Percentiles rank a stretch among this genome's conserved stretches.
phyloP scores from a whole-genome alignment of 1,140 invertebrate genomes.

The Lerema accius region DNA sequence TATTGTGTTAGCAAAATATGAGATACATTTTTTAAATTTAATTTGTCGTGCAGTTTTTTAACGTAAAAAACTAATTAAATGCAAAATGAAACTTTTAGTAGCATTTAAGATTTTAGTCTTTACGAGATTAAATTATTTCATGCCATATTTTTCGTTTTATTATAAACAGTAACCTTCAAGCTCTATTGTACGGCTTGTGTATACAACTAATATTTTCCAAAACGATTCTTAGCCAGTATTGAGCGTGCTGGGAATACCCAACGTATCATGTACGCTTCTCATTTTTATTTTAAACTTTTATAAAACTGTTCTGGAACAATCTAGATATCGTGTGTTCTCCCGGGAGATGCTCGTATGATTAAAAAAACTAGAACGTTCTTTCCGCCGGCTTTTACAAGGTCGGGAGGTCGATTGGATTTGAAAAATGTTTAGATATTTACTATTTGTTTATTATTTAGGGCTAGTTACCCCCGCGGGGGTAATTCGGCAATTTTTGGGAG shows the following conservation, averaged over 20 bases:
- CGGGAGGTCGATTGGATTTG: no score
- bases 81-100: no score
- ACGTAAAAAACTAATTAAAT: no score
- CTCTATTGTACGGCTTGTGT: conserved; percentile 3
- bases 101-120: no score
- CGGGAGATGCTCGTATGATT: conserved; percentile 18
- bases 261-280: conserved; percentile 12
- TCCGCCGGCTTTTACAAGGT: neutral
- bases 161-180: conserved; percentile 4
- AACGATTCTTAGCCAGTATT: conserved; percentile 26
- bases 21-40: no score
- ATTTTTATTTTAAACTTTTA: conserved; percentile 33
- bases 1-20: no score
- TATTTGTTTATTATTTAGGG: no score
- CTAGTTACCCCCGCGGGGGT: no score
- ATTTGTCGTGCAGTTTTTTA: no score
- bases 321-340: conserved; percentile 23
- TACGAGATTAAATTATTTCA: no score
- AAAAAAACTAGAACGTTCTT: neutral
- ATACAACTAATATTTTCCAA: conserved; percentile 27
- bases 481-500: no score
- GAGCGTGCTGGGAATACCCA: conserved; percentile 25
- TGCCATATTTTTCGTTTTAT: conserved; percentile 1
- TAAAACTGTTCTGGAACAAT: conserved; percentile 24
- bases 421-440: no score